Evolutionary conservation across 2,797 vertebrate genomes (phyloP), one percentile per base, ranked within the genome.

Genomic region (Urocyon cinereoargenteus): DNA sequence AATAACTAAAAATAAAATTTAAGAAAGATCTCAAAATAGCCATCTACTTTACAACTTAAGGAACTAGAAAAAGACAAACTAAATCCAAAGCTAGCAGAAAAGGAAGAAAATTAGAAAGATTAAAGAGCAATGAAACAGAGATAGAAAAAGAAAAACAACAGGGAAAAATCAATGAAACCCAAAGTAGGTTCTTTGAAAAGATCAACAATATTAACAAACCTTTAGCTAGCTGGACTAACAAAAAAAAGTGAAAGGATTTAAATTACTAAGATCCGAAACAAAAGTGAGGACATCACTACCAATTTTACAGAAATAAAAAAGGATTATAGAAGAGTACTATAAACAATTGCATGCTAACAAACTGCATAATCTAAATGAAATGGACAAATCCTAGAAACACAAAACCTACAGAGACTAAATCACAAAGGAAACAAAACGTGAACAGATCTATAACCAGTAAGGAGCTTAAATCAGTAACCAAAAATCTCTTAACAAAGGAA

Each of bases 401-500:
- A 68, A 86, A 86, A 81, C n/a, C 6, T 53, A n/a, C 18, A 66
- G 61, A 51, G 57, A 62, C 55, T 88, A 72, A 62, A 88, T 15
- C n/a, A 72, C n/a, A 81, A 81, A 93, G 36, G 45, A 93, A 70
- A 81, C 18, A 79, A 79, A 86, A 87, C n/a, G 4, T 31, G 64
- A 61, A 82, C 61, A 87, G 45, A 81, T 61, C 75, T 72, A 19
- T 87, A 81, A 72, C 18, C 86, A 87, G 26, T 19, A 87, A 24
- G 19, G 14, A 72, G 18, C 31, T 24, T 59, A n/a, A 81, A 61
- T 36, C 40, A 87, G 26, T 87, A 82, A 61, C 68, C 36, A 70
- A 93, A 86, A 86, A 34, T 40, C n/a, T 88, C 40, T 62, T 64
- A 88, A 88, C 85, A 53, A 88, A 94, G 19, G 53, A 94, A 88